Evolutionary conservation across 2,888 invertebrate species (phyloP).

Genomic region (Taphrorychus bicolor): DNA sequence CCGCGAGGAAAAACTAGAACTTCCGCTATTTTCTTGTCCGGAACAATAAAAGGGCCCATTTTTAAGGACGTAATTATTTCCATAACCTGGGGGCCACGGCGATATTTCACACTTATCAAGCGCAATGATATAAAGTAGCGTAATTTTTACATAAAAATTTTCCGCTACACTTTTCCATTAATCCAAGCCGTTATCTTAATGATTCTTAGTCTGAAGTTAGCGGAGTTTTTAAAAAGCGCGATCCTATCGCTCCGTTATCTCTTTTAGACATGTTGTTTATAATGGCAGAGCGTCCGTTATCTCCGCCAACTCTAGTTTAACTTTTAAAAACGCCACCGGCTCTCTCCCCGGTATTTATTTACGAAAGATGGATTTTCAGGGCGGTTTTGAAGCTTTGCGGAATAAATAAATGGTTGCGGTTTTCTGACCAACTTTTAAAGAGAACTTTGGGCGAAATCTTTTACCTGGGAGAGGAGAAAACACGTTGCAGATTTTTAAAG

Average conservation of each 20-base stretch:
- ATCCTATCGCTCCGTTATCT: conserved; percentile 52
- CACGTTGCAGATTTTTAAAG: too few species aligned
- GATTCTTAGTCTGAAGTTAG: conserved; percentile 60
- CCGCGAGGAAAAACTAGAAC: conserved; percentile 27
- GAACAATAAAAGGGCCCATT: conserved; percentile 44
- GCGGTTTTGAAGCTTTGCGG: conserved; percentile 1
- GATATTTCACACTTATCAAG: conserved; percentile 60
- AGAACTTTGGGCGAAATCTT: neutral
- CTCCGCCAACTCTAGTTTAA: conserved; percentile 40
- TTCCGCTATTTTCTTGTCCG: conserved; percentile 39
- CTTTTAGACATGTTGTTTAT: conserved; percentile 52
- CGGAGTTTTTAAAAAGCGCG: conserved; percentile 56
- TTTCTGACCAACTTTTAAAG: neutral
- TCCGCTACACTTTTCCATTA: conserved; percentile 62
- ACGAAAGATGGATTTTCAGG: conserved; percentile 41
- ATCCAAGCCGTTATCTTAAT: conserved; percentile 61
- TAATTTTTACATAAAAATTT: conserved; percentile 62
- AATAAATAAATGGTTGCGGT: neutral
- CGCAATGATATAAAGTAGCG: conserved; percentile 59
- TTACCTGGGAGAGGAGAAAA: too few species aligned
- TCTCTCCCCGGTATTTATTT: conserved; percentile 40
- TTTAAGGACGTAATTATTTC: conserved; percentile 57
- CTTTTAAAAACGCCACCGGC: conserved; percentile 41
- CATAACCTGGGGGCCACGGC: conserved; percentile 56
- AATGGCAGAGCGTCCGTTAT: conserved; percentile 43